These are phyloP conservation scores for Dromaius novaehollandiae DNA, from an alignment of 2,113 vertebrate genomes.

Conservation along the genomic window DNA sequence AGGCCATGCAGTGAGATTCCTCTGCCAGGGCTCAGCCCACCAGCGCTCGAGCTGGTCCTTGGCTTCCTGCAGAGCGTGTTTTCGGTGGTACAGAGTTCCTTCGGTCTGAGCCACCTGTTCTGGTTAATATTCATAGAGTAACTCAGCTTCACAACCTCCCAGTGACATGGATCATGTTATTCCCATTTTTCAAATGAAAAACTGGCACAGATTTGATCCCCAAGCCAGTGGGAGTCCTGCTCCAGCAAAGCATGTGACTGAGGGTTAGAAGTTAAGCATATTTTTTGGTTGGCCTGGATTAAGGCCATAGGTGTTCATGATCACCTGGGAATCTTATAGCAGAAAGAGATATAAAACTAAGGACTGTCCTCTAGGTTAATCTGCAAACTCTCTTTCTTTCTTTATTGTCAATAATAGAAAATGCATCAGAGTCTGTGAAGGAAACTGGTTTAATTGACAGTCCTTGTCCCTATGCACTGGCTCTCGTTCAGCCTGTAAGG, in stretches of 20 bases:
- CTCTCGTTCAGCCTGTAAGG: background rate
- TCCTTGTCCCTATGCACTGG: background rate
- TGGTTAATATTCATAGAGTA: background rate
- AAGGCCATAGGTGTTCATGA: background rate
- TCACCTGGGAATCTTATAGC: background rate
- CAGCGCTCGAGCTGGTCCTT: background rate
- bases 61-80: background rate
- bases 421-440: background rate
- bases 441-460: too few relatives aligned
- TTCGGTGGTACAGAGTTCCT: background rate
- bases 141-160: background rate
- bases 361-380: background rate
- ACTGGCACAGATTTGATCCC: background rate
- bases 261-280: background rate
- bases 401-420: background rate
- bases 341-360: background rate
- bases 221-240: background rate
- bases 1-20: background rate
- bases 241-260: background rate
- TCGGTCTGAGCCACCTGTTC: background rate
- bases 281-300: background rate
- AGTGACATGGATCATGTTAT: background rate
- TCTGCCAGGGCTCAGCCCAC: background rate
- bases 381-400: background rate
- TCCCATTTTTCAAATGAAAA: background rate